These are phyloP conservation scores for Knipowitschia caucasica DNA, from an alignment of 2,797 vertebrate species.

Conservation along the genomic window DNA sequence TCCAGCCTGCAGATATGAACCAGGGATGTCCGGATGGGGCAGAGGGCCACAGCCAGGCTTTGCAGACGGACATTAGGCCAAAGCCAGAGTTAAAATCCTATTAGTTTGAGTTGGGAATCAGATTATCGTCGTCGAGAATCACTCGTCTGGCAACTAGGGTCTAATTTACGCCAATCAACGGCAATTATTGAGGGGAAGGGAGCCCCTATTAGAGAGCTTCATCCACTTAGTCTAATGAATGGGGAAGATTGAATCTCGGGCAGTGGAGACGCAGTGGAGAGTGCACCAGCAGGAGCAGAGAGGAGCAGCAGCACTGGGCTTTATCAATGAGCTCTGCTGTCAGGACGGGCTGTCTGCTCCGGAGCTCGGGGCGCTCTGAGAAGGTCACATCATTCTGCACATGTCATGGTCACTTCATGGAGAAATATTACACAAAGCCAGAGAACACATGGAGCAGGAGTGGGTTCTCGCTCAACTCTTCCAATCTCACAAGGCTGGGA, in stretches of 20 bases:
- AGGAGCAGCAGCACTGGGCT: conserved; percentile 72
- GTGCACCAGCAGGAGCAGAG: conserved; percentile 73
- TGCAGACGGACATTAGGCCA: conserved; percentile 86
- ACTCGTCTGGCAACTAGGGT: conserved; percentile 87
- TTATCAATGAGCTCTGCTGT: conserved; percentile 69
- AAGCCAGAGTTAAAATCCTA: conserved; percentile 87
- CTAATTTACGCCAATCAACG: conserved; percentile 88
- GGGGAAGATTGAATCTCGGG: conserved; percentile 84
- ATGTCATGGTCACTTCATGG: not conserved
- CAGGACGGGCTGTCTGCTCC: conserved; percentile 58
- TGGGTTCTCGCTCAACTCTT: not conserved
- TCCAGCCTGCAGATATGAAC: conserved; percentile 67
- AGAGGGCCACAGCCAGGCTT: conserved; percentile 76
- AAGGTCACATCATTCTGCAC: not conserved
- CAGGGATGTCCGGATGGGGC: conserved; percentile 70
- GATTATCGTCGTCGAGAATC: conserved; percentile 87
- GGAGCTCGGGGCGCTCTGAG: conserved; percentile 39
- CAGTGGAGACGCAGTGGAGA: conserved; percentile 77
- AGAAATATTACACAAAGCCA: not conserved
- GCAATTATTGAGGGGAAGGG: conserved; percentile 89
- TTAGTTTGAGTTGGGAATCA: conserved; percentile 86
- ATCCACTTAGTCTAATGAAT: conserved; percentile 90
- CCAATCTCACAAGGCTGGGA: not conserved
- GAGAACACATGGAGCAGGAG: not conserved
- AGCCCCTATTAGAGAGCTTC: conserved; percentile 85